A percentile compares a stretch with the other conserved stretches of the same genome.
Evolutionary conservation across 2,797 vertebrate species (phyloP).

Genomic region (Tamandua tetradactyla): DNA sequence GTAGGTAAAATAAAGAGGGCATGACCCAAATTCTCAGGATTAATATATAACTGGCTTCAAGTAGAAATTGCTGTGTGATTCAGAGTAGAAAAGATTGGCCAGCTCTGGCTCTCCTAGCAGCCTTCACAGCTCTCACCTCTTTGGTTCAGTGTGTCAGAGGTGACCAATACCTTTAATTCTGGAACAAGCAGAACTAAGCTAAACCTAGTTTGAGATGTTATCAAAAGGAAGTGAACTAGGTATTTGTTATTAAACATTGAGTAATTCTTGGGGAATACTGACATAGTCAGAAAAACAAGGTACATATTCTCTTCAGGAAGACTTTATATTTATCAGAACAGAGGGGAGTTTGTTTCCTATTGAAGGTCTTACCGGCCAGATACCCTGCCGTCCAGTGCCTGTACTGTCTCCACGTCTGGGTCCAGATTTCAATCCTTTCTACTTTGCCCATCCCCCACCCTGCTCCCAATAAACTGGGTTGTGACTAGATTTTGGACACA

Average conservation of each 20-base stretch:
- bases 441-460: not conserved
- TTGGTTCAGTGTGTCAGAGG: not conserved
- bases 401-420: rapidly evolving
- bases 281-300: not conserved
- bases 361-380: not conserved
- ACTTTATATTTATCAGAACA: not conserved
- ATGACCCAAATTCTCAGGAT: not conserved
- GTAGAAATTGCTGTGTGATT: not conserved
- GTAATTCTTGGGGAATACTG: not conserved
- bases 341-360: not conserved
- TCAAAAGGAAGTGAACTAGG: not conserved
- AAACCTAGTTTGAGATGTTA: not conserved
- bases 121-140: rapidly evolving
- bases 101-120: not conserved
- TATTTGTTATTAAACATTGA: not conserved
- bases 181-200: not conserved
- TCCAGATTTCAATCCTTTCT: rapidly evolving
- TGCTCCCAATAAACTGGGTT: no score
- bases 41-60: no score
- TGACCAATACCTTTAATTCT: not conserved
- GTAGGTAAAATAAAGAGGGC: no score
- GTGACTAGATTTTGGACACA: not conserved
- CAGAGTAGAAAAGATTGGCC: not conserved
- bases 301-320: not conserved
- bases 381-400: not conserved